Conservation (phyloP, 2,797 vertebrate genomes). For the Galagoides demidoff region DNA sequence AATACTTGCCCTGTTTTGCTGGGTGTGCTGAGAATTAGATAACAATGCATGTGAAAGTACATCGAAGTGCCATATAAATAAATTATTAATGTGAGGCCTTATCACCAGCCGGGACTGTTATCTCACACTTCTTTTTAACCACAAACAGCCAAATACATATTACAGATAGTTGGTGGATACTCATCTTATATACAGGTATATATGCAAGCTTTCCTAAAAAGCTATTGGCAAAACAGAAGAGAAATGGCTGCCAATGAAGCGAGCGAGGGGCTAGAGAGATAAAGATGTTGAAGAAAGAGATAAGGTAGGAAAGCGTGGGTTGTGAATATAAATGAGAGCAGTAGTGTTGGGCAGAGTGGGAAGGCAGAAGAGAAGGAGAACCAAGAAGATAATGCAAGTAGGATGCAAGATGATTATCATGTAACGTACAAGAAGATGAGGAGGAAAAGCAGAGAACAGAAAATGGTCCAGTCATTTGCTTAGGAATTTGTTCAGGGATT, state of each 20-base stretch:
- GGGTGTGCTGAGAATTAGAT: slow-evolving; percentile 2
- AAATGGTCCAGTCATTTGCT: not conserved
- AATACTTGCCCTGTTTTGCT: not conserved
- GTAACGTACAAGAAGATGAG: not conserved
- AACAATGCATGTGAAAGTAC: not conserved
- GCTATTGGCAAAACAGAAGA: slow-evolving; percentile 13
- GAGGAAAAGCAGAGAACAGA: not conserved
- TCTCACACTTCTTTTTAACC: not conserved
- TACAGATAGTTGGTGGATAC: not conserved
- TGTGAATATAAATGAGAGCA: not conserved
- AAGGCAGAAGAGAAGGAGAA: not conserved
- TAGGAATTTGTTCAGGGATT: not conserved
- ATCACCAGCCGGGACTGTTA: not conserved
- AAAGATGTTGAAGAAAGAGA: not conserved
- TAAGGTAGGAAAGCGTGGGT: not conserved
- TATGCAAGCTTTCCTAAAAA: not conserved
- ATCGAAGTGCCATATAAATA: not conserved
- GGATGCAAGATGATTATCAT: not conserved
- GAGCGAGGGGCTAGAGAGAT: not conserved
- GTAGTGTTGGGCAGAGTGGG: not conserved
- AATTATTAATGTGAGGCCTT: slow-evolving; percentile 20
- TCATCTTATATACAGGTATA: not conserved
- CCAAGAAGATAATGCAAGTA: not conserved
- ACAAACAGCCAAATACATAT: not conserved
- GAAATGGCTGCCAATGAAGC: not conserved